Percentiles rank a stretch among this genome's conserved stretches.
Conservation (phyloP, 2,888 invertebrate genomes). For the Anarsia innoxiella region DNA sequence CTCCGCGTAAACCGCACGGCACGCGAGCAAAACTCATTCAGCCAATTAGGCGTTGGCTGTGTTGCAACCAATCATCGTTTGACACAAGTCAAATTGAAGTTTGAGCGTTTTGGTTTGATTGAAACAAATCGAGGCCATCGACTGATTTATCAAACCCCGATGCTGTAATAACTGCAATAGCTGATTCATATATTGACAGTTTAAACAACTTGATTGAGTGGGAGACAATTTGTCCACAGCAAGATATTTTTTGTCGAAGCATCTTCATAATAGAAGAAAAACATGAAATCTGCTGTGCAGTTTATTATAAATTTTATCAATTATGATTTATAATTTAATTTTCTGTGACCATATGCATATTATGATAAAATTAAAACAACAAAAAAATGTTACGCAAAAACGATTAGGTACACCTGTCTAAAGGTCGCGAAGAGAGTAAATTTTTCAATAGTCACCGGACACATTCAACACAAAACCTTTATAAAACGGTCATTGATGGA, state of each 20-base stretch:
- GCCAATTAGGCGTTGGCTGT: constrained; percentile 62
- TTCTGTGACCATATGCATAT: no score
- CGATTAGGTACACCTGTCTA: no score
- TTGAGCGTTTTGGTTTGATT: constrained; percentile 62
- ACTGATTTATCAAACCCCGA: constrained; percentile 56
- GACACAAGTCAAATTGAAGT: constrained; percentile 68
- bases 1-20: constrained; percentile 36
- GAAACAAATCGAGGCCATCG: constrained; percentile 65
- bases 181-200: no score
- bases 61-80: constrained; percentile 72
- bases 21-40: constrained; percentile 62
- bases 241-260: no score
- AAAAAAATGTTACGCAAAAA: no score
- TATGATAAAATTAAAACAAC: no score
- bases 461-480: background rate
- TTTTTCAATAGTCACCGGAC: no score
- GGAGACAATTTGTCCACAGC: constrained; percentile 11
- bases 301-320: no score
- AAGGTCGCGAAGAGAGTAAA: no score
- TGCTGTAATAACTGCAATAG: constrained; percentile 37
- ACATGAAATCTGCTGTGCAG: no score
- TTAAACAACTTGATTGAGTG: constrained; percentile 41
- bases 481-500: constrained; percentile 27
- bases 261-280: no score
- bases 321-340: no score